Percentiles rank a stretch among this genome's conserved stretches.
Conservation (phyloP, 1,140 invertebrate genomes). For the Cydia pomonella region DNA sequence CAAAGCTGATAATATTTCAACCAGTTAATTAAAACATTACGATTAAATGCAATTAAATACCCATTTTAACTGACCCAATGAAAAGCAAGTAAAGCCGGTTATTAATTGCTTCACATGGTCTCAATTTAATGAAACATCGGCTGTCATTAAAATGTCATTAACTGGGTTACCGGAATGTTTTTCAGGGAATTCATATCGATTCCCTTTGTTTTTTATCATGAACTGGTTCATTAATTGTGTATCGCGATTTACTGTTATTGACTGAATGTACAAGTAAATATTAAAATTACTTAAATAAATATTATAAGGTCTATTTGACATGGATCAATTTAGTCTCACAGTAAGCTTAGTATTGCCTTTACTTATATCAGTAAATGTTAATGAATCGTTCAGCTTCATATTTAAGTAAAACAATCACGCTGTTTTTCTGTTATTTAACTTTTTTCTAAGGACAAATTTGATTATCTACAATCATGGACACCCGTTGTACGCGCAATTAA, state of each 20-base stretch:
- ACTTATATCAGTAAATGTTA: no score
- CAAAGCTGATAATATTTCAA: neutral
- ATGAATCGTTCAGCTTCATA: no score
- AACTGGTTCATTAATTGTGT: neutral
- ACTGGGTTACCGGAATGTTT: neutral
- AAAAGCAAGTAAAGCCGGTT: neutral
- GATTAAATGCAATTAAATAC: conserved; percentile 1
- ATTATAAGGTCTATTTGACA: no score
- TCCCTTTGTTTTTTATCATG: neutral
- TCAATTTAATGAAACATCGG: conserved; percentile 7
- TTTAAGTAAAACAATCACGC: no score
- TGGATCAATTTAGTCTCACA: no score
- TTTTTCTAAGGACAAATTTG: no score
- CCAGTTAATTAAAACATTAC: neutral
- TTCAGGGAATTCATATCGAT: neutral
- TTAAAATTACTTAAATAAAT: no score
- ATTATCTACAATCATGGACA: no score
- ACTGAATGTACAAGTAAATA: no score
- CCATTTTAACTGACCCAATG: neutral
- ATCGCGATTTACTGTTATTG: neutral
- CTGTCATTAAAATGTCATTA: conserved; percentile 11
- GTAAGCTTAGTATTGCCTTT: no score
- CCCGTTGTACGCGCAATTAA: no score
- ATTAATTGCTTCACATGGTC: conserved; percentile 10
- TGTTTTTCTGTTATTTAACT: no score